Base-by-base conservation (phyloP, 2,113 vertebrate genomes). In the Hymenochirus boettgeri region DNA sequence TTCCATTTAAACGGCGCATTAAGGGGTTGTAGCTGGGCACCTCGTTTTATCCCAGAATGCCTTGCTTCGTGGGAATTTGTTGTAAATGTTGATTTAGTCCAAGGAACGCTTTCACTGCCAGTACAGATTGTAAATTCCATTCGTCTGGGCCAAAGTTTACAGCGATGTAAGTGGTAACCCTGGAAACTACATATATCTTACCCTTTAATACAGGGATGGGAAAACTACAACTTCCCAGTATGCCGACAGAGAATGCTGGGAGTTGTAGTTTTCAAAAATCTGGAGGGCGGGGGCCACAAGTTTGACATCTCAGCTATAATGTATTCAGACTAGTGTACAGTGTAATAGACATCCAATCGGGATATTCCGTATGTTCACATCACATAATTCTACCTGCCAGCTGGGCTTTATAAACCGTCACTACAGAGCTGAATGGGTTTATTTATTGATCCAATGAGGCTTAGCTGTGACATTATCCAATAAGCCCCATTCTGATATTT, bases 111-210 rank as follows among this genome's bases (percentile, higher is more conserved):
- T 22, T 12, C 7, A 7, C 21, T 48, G 4, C 6, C 9, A 48
- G 46, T 21, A n/a, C 1, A 10, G 22, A 53, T 13, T 54, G 61
- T 39, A 54, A 63, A 63, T 54, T 63, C 61, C 48, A n/a, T 13
- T 23, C 27, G 22, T 55, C 31, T 42, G n/a, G 50, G 42, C 25
- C 61, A 53, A 62, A 62, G 61, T 62, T 62, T 50, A 63, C 2
- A 18, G 1, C 23, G 51, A n/a, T 63, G 27, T 23, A 9, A 53
- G 17, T 24, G 5, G 61, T 55, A 54, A 45, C 50, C 61, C n/a
- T 4, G 61, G 19, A 15, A 54, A 63, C 51, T 21, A 15, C 46
- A 48, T 48, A n/a, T n/a, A 48, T 48, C 46, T 48, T 12, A 1
- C 18, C 18, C 46, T 7, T 10, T 48, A 48, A 48, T 48, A 10